Percentiles rank a stretch among this genome's conserved stretches.
phyloP scores from a whole-genome alignment of 2,888 invertebrate species.

The Scrobipalpa atriplicella region DNA sequence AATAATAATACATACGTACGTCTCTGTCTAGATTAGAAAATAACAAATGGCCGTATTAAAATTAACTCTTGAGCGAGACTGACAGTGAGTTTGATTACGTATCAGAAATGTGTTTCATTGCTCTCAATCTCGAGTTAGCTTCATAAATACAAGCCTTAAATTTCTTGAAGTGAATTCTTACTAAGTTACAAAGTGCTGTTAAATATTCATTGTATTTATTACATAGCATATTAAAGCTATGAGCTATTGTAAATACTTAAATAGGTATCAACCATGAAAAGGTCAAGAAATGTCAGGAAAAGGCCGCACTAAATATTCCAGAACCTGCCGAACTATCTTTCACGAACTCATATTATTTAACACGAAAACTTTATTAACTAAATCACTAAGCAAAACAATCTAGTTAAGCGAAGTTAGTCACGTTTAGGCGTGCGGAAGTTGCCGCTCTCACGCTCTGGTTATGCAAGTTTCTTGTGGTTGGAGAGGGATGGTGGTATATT shows the following conservation, averaged over 20 bases:
- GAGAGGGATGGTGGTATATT: neutral
- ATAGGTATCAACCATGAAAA: neutral
- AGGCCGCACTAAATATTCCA: conserved; percentile 15
- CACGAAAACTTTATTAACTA: conserved; percentile 23
- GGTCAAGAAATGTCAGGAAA: conserved; percentile 12
- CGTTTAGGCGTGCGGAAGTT: conserved; percentile 40
- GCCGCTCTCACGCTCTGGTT: neutral
- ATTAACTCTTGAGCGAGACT: too few relatives aligned
- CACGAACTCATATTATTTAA: conserved; percentile 21
- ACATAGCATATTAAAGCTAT: neutral
- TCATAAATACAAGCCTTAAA: too few relatives aligned
- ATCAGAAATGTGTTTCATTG: too few relatives aligned
- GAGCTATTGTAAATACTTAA: conserved; percentile 6
- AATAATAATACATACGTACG: too few relatives aligned
- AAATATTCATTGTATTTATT: neutral
- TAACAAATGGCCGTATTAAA: too few relatives aligned
- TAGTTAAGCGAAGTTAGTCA: conserved; percentile 27
- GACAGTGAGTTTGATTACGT: too few relatives aligned
- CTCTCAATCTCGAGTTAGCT: too few relatives aligned
- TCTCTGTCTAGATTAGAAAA: too few relatives aligned
- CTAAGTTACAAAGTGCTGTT: neutral
- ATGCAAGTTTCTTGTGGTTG: neutral
- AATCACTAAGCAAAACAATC: conserved; percentile 28
- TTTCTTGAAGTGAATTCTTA: too few relatives aligned
- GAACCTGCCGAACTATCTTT: neutral